Evolutionary conservation across 2,888 invertebrate species (phyloP).

Genomic region (Anaspis maculata): DNA sequence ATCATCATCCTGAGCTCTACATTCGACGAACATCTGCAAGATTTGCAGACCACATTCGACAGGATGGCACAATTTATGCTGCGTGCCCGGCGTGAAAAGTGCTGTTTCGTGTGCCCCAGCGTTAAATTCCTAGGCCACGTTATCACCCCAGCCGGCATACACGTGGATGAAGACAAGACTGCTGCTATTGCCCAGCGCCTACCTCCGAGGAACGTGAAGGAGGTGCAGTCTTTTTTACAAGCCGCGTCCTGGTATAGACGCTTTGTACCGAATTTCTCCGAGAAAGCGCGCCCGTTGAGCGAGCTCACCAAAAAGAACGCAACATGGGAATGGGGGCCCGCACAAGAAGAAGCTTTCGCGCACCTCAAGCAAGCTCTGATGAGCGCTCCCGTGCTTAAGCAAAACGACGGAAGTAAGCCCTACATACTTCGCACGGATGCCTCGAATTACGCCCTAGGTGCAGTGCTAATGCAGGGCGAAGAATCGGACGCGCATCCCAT

Average conservation of each 20-base stretch:
- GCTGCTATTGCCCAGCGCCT: conserved; percentile 12
- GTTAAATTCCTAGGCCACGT: conserved; percentile 18
- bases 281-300: neutral
- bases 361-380: conserved; percentile 7
- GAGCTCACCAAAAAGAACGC: neutral
- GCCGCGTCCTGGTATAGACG: conserved; percentile 20
- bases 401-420: conserved; percentile 19
- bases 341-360: neutral
- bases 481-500: neutral
- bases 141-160: conserved; percentile 15
- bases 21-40: conserved; percentile 19
- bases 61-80: conserved; percentile 16
- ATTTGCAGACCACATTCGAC: conserved; percentile 17
- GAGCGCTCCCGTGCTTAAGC: conserved; percentile 18
- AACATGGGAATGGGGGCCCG: neutral
- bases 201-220: conserved; percentile 15
- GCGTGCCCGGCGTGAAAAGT: conserved; percentile 18
- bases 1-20: conserved; percentile 18
- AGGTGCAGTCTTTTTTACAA: conserved; percentile 17
- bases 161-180: conserved; percentile 17
- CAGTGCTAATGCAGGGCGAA: conserved; percentile 2
- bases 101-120: conserved; percentile 3
- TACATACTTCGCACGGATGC: conserved; percentile 3
- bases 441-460: neutral
- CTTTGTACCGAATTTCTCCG: conserved; percentile 12